Base-by-base conservation (phyloP, 2,113 vertebrate species). In the Oncorhynchus kisutch region DNA sequence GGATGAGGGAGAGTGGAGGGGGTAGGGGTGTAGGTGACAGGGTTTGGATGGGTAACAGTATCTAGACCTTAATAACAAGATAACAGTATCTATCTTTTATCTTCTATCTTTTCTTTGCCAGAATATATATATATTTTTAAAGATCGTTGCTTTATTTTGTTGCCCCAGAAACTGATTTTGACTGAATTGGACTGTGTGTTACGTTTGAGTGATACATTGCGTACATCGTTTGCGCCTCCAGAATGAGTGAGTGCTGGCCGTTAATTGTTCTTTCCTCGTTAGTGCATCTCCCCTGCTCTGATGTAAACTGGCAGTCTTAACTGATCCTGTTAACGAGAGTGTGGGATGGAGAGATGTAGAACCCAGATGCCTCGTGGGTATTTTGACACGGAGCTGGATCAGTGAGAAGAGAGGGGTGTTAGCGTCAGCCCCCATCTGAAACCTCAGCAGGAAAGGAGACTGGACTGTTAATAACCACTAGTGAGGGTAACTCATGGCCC, bases 321-420 rank as follows among this genome's bases (percentile, higher is more conserved):
- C 88, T 89, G 89, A 90, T 92, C 87, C 82, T 20, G 81, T 92
- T 92, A 89, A 89, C 64, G 73, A 86, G 86, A 79, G 82, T 54
- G 82, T 79, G 80, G 78, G 86, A 78, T 79, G 79, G 12, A 59
- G 80, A 70, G 70, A 82, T 78, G 60, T 74, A 79, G 80, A 80
- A 78, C 73, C 81, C 68, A 9, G 81, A 84, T 85, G 84, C 86
- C 88, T 85, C 80, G 64, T 62, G 85, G 90, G 85, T 88, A 87
- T 89, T 91, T 86, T 91, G 84, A 90, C 87, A 90, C 75, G 2
- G 48, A 74, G 75, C 73, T 81, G 75, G 87, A 80, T 83, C 80
- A 39, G 67, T 34, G 76, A 79, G 74, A 67, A 73, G 67, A 81
- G 81, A 74, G 8, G 67, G 79, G 81, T 76, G 6, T 49, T 51